Conservation (phyloP, 1,140 invertebrate genomes). For the Drosophila lowei region DNA sequence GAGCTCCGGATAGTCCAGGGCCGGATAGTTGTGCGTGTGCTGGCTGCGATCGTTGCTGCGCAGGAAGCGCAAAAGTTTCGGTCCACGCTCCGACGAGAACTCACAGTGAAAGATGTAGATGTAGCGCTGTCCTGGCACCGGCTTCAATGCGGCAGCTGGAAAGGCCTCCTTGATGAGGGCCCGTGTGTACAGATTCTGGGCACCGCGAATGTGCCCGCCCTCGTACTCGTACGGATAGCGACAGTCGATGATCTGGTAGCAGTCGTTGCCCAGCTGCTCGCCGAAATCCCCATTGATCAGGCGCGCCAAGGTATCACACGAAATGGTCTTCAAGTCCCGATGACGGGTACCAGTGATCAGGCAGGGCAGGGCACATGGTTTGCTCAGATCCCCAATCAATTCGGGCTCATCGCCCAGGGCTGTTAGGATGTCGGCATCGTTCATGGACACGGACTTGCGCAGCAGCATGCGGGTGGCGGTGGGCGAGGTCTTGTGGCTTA, state of each 20-base stretch:
- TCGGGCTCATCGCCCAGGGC: slow-evolving; percentile 85
- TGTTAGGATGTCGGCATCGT: slow-evolving; percentile 66
- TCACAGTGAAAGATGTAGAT: slow-evolving; percentile 99
- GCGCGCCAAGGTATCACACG: slow-evolving; percentile 87
- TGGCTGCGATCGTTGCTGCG: slow-evolving; percentile 91
- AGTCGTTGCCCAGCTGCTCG: slow-evolving; percentile 84
- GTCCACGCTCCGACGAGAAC: slow-evolving; percentile 97
- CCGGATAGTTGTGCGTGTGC: slow-evolving; percentile 94
- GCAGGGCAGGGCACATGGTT: slow-evolving; percentile 90
- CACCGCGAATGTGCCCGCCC: slow-evolving; percentile 95
- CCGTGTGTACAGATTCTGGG: slow-evolving; percentile 91
- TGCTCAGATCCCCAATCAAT: slow-evolving; percentile 92
- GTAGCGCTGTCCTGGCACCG: slow-evolving; percentile 83
- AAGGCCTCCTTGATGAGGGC: slow-evolving; percentile 88
- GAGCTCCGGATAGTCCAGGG: slow-evolving; percentile 95
- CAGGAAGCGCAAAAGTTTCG: slow-evolving; percentile 92
- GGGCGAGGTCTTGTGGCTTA: not conserved
- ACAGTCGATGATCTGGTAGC: slow-evolving; percentile 89
- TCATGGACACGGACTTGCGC: slow-evolving; percentile 65
- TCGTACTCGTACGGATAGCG: slow-evolving; percentile 98
- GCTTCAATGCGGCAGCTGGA: slow-evolving; percentile 67
- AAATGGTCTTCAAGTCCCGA: slow-evolving; percentile 93
- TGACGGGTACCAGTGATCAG: slow-evolving; percentile 87
- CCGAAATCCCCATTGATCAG: slow-evolving; percentile 88
- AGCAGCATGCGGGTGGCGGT: slow-evolving; percentile 11